Percentiles rank a stretch among this genome's conserved stretches.
Evolutionary conservation across 2,888 invertebrate genomes (phyloP).

Genomic region (Scaptomyza tumidula): DNA sequence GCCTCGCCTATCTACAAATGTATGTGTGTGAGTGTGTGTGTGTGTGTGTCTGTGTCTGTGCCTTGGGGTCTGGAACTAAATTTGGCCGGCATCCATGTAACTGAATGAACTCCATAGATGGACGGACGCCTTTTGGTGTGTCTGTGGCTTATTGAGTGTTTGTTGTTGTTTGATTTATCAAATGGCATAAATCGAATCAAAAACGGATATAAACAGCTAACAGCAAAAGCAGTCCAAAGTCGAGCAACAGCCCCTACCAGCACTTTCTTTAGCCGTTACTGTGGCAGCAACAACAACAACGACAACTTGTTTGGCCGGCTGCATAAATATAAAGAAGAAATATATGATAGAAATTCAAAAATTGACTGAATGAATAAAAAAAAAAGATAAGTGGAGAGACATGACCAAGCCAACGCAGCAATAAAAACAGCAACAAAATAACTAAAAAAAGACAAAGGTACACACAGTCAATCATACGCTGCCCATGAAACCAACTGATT

Average conservation of each 20-base stretch:
- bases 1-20: slow-evolving; percentile 45
- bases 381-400: slow-evolving; percentile 15
- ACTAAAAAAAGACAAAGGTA: slow-evolving; percentile 30
- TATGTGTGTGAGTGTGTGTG: not conserved
- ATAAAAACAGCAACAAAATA: slow-evolving; percentile 25
- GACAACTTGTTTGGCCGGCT: slow-evolving; percentile 59
- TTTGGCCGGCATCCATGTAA: slow-evolving; percentile 42
- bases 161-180: slow-evolving; percentile 59
- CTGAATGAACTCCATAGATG: slow-evolving; percentile 59
- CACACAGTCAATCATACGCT: slow-evolving; percentile 5
- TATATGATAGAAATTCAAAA: slow-evolving; percentile 66
- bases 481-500: slow-evolving; percentile 16
- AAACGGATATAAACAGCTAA: slow-evolving; percentile 75
- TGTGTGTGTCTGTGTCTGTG: not conserved
- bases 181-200: slow-evolving; percentile 74
- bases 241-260: slow-evolving; percentile 50
- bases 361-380: slow-evolving; percentile 42
- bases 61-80: slow-evolving; percentile 23
- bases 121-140: slow-evolving; percentile 6
- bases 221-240: slow-evolving; percentile 50
- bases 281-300: slow-evolving; percentile 31
- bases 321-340: slow-evolving; percentile 40
- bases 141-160: slow-evolving; percentile 21
- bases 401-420: slow-evolving; percentile 43
- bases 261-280: slow-evolving; percentile 68